These are phyloP conservation scores for Microcebus ravelobensis DNA, from an alignment of 2,113 vertebrate genomes.

Conservation along the genomic window DNA sequence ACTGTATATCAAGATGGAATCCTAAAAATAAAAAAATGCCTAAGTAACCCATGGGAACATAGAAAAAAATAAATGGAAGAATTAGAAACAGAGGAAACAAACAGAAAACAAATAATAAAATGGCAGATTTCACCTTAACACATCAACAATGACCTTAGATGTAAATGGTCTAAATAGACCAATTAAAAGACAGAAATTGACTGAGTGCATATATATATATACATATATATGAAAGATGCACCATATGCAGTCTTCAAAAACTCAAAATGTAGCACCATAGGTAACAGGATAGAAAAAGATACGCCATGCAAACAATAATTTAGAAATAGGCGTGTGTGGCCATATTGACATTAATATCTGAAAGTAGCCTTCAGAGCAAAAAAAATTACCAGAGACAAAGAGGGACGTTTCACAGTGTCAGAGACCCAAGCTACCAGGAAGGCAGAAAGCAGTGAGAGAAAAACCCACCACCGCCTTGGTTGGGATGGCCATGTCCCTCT, in stretches of 20 bases:
- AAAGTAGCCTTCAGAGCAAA: conserved; percentile 12
- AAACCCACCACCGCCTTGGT: not conserved
- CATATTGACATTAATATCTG: not conserved
- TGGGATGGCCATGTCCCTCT: not conserved
- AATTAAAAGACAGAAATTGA: not conserved
- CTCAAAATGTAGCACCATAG: not conserved
- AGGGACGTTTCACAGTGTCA: not conserved
- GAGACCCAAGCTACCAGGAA: not conserved
- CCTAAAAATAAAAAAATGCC: not conserved
- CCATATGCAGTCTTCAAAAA: not conserved
- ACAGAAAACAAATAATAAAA: not conserved
- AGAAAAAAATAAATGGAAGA: not conserved
- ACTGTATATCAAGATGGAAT: not conserved
- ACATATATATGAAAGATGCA: not conserved
- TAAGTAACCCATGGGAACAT: not conserved
- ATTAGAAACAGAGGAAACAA: not conserved
- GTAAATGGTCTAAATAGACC: not conserved
- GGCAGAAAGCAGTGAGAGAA: not conserved
- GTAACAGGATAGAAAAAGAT: not conserved
- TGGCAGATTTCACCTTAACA: not conserved
- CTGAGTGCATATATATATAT: not conserved
- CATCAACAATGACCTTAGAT: not conserved
- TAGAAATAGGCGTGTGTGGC: not conserved
- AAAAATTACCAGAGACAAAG: not conserved
- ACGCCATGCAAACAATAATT: not conserved